phyloP scores from a whole-genome alignment of 2,888 invertebrate genomes.

The Ceratothoa steindachneri region DNA sequence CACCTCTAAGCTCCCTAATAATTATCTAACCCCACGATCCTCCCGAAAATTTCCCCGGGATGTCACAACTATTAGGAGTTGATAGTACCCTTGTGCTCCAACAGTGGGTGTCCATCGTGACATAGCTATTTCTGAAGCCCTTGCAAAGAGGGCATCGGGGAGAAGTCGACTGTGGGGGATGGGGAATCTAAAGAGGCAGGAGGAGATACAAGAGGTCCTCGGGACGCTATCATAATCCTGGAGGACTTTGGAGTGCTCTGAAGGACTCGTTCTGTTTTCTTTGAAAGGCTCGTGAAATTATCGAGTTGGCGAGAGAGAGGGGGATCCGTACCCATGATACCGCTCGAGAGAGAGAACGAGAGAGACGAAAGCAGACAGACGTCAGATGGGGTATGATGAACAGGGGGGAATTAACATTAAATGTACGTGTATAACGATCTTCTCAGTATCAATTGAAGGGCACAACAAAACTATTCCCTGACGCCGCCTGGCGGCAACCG shows the following conservation, averaged over 20 bases:
- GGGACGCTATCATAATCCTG: constrained; percentile 12
- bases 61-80: too few species aligned
- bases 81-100: too few species aligned
- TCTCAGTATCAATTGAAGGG: too few species aligned
- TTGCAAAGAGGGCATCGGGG: too few species aligned
- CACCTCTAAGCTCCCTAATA: too few species aligned
- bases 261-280: not conserved
- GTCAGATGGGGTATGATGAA: not conserved
- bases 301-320: not conserved
- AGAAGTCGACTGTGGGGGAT: too few species aligned
- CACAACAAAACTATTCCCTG: too few species aligned
- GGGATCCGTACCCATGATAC: not conserved
- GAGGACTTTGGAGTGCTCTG: not conserved
- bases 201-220: not conserved
- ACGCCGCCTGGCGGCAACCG: too few species aligned
- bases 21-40: too few species aligned
- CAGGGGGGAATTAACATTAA: not conserved
- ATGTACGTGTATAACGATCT: too few species aligned
- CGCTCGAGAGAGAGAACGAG: not conserved
- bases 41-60: too few species aligned
- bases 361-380: not conserved
- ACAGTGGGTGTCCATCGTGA: not conserved
- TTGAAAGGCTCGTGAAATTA: not conserved
- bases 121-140: not conserved
- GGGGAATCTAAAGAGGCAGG: not conserved